Conservation (phyloP, 2,888 invertebrate species). For the Drosophila robusta region DNA sequence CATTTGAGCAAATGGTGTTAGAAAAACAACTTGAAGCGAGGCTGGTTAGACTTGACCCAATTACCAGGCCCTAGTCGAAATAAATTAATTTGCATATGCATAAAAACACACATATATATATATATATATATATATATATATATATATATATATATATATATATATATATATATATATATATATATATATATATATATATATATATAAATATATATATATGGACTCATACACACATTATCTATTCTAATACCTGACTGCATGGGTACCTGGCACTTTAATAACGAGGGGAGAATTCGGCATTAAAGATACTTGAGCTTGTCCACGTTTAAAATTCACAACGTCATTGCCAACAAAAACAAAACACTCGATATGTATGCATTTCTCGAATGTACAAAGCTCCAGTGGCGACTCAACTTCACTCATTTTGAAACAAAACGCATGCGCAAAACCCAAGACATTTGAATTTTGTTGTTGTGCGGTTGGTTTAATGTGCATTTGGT, state of each 20-base stretch:
- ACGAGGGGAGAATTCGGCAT: slow-evolving; percentile 20
- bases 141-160: neutral
- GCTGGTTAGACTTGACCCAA: too few species aligned
- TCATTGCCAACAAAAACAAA: slow-evolving; percentile 40
- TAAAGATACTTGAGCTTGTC: slow-evolving; percentile 20
- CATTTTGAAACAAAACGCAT: slow-evolving; percentile 64
- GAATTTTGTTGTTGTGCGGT: neutral
- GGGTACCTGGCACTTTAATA: slow-evolving; percentile 3
- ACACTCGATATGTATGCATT: slow-evolving; percentile 59
- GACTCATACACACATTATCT: neutral
- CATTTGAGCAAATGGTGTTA: too few species aligned
- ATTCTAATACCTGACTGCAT: slow-evolving; percentile 21
- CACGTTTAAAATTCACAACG: slow-evolving; percentile 63
- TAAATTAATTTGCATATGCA: too few species aligned
- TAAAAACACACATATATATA: too few species aligned
- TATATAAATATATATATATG: neutral
- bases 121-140: too few species aligned
- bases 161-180: too few species aligned
- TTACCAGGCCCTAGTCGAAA: too few species aligned
- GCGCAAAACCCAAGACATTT: slow-evolving; percentile 14
- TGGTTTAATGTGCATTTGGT: slow-evolving; percentile 9
- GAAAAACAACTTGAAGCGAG: too few species aligned
- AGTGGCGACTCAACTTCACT: slow-evolving; percentile 33
- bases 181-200: too few species aligned
- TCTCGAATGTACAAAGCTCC: slow-evolving; percentile 27